phyloP scores from a whole-genome alignment of 1,140 invertebrate species.

The Drosophila ohnishii region DNA sequence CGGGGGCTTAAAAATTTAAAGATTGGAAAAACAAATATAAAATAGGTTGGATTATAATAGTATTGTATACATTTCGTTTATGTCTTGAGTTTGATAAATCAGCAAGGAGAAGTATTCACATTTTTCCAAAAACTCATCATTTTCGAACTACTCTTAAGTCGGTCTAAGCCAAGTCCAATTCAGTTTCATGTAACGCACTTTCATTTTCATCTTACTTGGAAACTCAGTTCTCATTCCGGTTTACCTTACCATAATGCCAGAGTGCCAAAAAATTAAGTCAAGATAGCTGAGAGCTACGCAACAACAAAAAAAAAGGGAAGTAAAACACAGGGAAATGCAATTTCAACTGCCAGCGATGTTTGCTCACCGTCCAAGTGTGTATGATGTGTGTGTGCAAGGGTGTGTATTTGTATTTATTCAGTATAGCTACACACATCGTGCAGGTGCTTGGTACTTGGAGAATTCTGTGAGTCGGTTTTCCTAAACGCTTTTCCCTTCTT shows the following conservation, averaged over 20 bases:
- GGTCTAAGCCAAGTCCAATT: not conserved
- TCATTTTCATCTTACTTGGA: not conserved
- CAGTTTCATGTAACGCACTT: not conserved
- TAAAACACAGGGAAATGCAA: constrained; percentile 51
- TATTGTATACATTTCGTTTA: not conserved
- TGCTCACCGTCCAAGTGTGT: constrained; percentile 24
- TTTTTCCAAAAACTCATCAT: not conserved
- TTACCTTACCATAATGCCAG: constrained; percentile 24
- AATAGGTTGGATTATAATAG: not conserved
- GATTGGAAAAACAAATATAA: not conserved
- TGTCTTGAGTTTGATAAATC: not conserved
- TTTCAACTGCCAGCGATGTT: constrained; percentile 53
- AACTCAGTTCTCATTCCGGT: not conserved
- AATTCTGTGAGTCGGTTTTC: constrained; percentile 13
- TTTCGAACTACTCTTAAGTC: no score
- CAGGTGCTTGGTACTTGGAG: constrained; percentile 23
- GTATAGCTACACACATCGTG: constrained; percentile 33
- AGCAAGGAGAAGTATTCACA: no score
- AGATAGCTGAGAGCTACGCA: constrained; percentile 29
- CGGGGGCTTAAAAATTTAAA: no score
- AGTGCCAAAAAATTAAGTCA: constrained; percentile 72
- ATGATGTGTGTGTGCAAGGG: constrained; percentile 10
- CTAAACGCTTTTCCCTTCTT: constrained; percentile 32
- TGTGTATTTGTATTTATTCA: constrained; percentile 66
- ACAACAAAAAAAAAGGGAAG: constrained; percentile 7